Percentiles rank a stretch among this genome's conserved stretches.
phyloP scores from a whole-genome alignment of 2,113 vertebrate species.

The Lates calcarifer region DNA sequence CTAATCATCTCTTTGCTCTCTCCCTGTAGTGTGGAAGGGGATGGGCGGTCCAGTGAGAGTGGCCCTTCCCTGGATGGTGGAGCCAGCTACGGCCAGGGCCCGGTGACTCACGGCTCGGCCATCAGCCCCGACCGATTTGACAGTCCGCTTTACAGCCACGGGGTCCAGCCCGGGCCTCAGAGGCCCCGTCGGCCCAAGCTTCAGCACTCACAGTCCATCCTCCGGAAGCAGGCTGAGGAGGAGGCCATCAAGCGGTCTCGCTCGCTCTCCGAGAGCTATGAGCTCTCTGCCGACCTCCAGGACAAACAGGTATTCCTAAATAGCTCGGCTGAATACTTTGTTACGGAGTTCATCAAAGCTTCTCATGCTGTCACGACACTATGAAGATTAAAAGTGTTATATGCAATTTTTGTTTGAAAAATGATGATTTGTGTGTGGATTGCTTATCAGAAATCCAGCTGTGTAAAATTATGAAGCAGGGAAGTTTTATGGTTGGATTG shows the following conservation, averaged over 20 bases:
- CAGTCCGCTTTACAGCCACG: slow-evolving; percentile 86
- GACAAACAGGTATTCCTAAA: slow-evolving; percentile 94
- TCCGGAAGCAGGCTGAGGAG: slow-evolving; percentile 97
- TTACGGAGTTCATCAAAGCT: neutral
- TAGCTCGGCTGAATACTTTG: neutral
- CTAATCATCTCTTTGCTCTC: slow-evolving; percentile 22
- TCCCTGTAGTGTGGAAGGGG: slow-evolving; percentile 92
- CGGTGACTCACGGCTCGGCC: slow-evolving; percentile 90
- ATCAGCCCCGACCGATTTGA: slow-evolving; percentile 94
- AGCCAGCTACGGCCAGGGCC: slow-evolving; percentile 88
- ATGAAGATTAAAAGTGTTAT: neutral
- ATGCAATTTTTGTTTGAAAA: neutral
- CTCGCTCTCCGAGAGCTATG: slow-evolving; percentile 98
- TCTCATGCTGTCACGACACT: neutral
- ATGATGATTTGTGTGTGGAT: neutral
- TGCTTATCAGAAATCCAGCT: neutral
- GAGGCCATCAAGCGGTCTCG: slow-evolving; percentile 97
- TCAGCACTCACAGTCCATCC: slow-evolving; percentile 96
- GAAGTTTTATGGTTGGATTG: neutral
- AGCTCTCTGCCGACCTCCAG: slow-evolving; percentile 98
- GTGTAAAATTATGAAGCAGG: slow-evolving; percentile 2
- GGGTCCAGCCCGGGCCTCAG: slow-evolving; percentile 89
- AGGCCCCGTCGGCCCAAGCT: slow-evolving; percentile 92
- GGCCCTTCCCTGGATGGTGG: slow-evolving; percentile 91
- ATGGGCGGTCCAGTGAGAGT: slow-evolving; percentile 90